Evolutionary conservation across 1,140 invertebrate genomes (phyloP).

Genomic region (Hestina assimilis): DNA sequence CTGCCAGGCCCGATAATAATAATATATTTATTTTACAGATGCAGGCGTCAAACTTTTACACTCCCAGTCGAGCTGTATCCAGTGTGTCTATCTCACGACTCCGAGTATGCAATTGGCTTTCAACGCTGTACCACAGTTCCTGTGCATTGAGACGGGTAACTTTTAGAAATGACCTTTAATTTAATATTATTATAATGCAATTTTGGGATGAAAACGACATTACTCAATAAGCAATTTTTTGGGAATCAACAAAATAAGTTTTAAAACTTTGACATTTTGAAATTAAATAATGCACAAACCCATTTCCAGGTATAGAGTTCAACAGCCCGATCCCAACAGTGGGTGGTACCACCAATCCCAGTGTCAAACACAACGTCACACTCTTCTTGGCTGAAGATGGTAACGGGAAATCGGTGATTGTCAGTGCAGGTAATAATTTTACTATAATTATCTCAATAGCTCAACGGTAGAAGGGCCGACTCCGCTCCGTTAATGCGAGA

Average conservation of each 20-base stretch:
- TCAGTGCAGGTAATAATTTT: constrained; percentile 62
- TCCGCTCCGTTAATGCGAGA: too few species aligned
- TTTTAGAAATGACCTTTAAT: too few species aligned
- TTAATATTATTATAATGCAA: too few species aligned
- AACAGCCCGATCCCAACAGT: constrained; percentile 60
- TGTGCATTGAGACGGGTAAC: constrained; percentile 73
- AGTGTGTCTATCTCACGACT: constrained; percentile 73
- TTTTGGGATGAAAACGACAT: too few species aligned
- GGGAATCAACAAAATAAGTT: too few species aligned
- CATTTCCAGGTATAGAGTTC: constrained; percentile 70
- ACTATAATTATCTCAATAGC: too few species aligned
- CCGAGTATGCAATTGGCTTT: constrained; percentile 75
- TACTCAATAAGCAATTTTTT: too few species aligned
- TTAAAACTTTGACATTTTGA: too few species aligned
- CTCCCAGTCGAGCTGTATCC: constrained; percentile 61
- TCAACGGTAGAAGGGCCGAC: too few species aligned
- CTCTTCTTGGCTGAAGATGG: constrained; percentile 74
- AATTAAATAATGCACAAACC: too few species aligned
- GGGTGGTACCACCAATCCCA: constrained; percentile 39
- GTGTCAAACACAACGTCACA: constrained; percentile 64
- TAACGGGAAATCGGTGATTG: constrained; percentile 73
- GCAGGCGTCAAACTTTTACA: constrained; percentile 72
- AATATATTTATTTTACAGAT: constrained; percentile 43
- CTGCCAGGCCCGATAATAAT: too few species aligned
- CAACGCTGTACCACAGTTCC: constrained; percentile 74